Evolutionary conservation across 2,888 invertebrate species (phyloP).

Genomic region (Synergus itoensis): DNA sequence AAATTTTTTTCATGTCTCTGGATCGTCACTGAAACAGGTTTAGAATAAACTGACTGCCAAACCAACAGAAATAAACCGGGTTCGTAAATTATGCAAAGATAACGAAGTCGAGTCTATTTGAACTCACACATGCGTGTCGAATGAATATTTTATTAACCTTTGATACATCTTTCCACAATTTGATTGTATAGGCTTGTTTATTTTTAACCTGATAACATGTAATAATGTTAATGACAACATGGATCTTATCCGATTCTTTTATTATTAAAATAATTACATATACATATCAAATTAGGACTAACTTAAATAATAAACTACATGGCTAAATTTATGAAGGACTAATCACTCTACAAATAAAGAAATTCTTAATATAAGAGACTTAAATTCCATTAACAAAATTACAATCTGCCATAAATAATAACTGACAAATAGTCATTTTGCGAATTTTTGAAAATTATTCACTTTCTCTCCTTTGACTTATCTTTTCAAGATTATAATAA

Average conservation of each 20-base stretch:
- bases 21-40: background rate
- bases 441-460: background rate
- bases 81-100: background rate
- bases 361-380: conserved; percentile 4
- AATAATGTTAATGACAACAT: background rate
- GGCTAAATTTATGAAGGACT: background rate
- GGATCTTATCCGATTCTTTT: background rate
- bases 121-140: background rate
- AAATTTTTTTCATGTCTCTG: background rate
- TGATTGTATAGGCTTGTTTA: background rate
- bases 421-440: background rate
- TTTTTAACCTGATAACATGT: background rate
- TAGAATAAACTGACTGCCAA: background rate
- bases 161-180: background rate
- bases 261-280: background rate
- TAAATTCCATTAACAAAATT: background rate
- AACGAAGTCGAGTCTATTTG: background rate
- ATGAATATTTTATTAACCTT: background rate
- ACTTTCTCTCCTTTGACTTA: background rate
- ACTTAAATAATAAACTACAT: background rate
- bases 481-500: background rate
- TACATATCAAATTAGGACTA: background rate
- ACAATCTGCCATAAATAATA: background rate
- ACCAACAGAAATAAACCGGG: background rate
- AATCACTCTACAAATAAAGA: background rate